A percentile compares a stretch with the other conserved stretches of the same genome.
Conservation (phyloP, 1,140 invertebrate species). For the Medauroidea extradentata region DNA sequence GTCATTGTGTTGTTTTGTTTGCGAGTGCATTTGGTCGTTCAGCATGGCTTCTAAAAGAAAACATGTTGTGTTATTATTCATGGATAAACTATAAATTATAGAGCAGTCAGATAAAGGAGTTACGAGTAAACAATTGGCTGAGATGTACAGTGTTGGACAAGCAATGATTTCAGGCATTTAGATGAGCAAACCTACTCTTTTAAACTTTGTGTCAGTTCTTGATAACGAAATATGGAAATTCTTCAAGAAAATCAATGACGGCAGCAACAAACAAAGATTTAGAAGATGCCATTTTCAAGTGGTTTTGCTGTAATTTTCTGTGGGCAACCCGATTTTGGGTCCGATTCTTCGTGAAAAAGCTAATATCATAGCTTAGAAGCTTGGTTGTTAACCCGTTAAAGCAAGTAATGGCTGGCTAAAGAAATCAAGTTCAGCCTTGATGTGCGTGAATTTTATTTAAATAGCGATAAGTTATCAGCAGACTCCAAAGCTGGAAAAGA, state of each 20-base stretch:
- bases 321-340: neutral
- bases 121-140: no score
- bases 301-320: neutral
- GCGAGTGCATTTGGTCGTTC: no score
- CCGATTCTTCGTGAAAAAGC: slow-evolving; percentile 3
- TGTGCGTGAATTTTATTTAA: neutral
- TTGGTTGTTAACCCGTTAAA: neutral
- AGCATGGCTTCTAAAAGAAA: no score
- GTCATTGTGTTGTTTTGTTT: no score
- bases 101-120: no score
- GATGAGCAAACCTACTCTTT: neutral
- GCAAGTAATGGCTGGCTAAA: neutral
- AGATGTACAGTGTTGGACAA: no score
- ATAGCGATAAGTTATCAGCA: neutral
- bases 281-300: neutral
- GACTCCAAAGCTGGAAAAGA: neutral
- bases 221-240: neutral
- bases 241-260: neutral
- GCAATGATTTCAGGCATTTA: no score
- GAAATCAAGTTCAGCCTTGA: neutral
- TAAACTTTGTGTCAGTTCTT: neutral
- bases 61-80: no score
- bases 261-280: neutral
- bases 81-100: no score
- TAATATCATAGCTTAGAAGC: neutral